Evolutionary conservation across 2,888 invertebrate species (phyloP).

Genomic region (Dicyrtoma fusca): DNA sequence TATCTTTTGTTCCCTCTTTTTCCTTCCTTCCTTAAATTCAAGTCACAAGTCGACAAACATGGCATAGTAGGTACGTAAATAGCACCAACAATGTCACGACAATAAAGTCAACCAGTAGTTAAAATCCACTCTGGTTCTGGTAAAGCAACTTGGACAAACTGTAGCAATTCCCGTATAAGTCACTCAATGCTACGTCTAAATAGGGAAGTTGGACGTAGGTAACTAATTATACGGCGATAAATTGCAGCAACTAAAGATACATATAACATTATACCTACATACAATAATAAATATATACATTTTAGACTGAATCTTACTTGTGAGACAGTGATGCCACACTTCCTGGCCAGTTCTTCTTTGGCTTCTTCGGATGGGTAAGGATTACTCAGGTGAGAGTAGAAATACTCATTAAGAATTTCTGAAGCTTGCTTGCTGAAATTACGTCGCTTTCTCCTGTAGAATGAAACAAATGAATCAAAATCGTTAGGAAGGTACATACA

Average conservation of each 20-base stretch:
- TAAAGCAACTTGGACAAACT: too few relatives aligned
- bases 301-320: constrained; percentile 69
- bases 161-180: too few relatives aligned
- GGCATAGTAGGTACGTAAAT: background rate
- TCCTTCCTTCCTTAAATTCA: background rate
- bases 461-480: background rate
- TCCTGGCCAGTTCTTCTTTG: constrained; percentile 98
- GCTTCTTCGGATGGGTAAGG: constrained; percentile 99
- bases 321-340: constrained; percentile 97
- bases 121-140: too few relatives aligned
- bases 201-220: background rate
- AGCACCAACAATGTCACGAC: background rate
- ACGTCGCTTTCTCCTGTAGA: constrained; percentile 84
- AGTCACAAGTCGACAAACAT: background rate
- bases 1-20: background rate
- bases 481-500: background rate
- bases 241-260: background rate
- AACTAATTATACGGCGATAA: background rate
- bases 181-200: too few relatives aligned
- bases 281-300: background rate
- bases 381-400: constrained; percentile 99
- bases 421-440: constrained; percentile 99
- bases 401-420: constrained; percentile 98
- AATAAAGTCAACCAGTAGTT: too few relatives aligned
- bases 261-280: background rate